Conservation (phyloP, 2,888 invertebrate genomes). For the Monochamus alternatus region DNA sequence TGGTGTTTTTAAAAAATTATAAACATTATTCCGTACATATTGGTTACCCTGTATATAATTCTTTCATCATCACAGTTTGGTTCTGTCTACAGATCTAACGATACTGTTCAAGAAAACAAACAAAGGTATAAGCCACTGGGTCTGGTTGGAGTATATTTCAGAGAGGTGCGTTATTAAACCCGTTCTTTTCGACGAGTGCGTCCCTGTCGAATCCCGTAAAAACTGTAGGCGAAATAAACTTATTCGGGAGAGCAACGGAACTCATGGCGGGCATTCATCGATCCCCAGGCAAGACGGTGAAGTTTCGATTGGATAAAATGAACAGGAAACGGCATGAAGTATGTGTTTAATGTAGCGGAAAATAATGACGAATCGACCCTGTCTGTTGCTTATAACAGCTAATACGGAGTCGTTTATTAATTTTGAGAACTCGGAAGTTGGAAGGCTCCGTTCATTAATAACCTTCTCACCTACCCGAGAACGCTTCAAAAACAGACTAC, state of each 20-base stretch:
- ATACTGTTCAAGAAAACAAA: too few species aligned
- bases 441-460: constrained; percentile 69
- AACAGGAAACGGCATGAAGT: constrained; percentile 71
- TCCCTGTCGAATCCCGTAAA: constrained; percentile 29
- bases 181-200: too few species aligned
- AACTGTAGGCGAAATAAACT: constrained; percentile 52
- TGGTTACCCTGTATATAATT: too few species aligned
- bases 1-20: too few species aligned
- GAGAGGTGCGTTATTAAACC: too few species aligned
- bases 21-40: too few species aligned
- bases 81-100: too few species aligned
- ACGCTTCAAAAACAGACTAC: constrained; percentile 69
- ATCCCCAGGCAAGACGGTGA: constrained; percentile 45
- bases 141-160: too few species aligned
- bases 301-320: constrained; percentile 67
- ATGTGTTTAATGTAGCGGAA: constrained; percentile 73
- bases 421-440: constrained; percentile 68
- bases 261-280: constrained; percentile 24
- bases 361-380: constrained; percentile 73
- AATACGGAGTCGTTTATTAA: constrained; percentile 72
- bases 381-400: constrained; percentile 72
- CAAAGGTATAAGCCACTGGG: too few species aligned
- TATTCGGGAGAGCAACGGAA: constrained; percentile 56
- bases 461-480: constrained; percentile 68
- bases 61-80: too few species aligned